These are phyloP conservation scores for Alethe castanea DNA, from an alignment of 2,113 vertebrate species.

Conservation along the genomic window DNA sequence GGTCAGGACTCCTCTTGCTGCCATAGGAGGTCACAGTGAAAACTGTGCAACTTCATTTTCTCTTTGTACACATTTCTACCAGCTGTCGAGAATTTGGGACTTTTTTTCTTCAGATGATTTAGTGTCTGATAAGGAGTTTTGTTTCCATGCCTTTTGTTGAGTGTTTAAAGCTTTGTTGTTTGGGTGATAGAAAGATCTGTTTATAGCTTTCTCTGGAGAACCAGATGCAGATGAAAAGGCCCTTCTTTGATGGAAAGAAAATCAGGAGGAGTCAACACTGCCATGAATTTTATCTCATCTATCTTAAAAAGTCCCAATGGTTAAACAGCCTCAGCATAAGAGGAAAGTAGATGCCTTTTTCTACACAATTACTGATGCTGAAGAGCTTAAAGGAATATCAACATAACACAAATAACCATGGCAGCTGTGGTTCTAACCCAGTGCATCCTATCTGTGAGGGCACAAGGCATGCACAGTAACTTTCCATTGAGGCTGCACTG, in stretches of 20 bases:
- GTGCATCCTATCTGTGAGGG: neutral
- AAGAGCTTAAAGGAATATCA: neutral
- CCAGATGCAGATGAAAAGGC: neutral
- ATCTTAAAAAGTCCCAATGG: neutral
- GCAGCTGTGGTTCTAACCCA: neutral
- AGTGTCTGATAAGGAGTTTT: neutral
- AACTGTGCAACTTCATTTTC: neutral
- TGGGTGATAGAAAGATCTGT: neutral
- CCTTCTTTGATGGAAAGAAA: neutral
- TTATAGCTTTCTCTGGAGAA: neutral
- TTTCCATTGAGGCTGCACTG: neutral
- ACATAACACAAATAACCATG: neutral
- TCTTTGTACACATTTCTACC: neutral
- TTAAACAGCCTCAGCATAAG: neutral
- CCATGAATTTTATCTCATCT: neutral
- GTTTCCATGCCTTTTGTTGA: neutral
- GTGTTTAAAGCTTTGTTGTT: neutral
- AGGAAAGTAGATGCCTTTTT: neutral
- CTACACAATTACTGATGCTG: neutral
- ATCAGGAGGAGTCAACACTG: neutral
- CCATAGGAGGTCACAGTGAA: rapidly evolving
- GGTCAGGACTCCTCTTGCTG: neutral
- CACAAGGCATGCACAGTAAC: neutral
- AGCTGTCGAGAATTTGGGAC: neutral
- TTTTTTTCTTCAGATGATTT: neutral